Evolutionary conservation across 2,113 vertebrate species (phyloP).

Genomic region (Perccottus glenii): DNA sequence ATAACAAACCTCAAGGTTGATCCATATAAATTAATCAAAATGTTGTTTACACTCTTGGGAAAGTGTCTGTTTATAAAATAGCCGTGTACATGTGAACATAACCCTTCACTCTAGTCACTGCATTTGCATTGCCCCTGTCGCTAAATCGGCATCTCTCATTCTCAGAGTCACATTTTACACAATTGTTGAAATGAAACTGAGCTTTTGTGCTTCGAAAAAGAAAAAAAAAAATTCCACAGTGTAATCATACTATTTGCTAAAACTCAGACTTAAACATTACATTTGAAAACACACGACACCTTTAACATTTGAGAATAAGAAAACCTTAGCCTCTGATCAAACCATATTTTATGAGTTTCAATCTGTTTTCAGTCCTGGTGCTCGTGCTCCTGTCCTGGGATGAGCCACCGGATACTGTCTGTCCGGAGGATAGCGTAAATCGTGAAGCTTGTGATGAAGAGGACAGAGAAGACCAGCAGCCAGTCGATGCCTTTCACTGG

Average conservation of each 20-base stretch:
- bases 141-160: no score
- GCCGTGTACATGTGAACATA: no score
- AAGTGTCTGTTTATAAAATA: no score
- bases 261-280: slow-evolving; percentile 3
- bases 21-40: no score
- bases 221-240: background rate
- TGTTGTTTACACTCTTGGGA: no score
- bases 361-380: slow-evolving; percentile 86
- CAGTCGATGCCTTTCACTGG: slow-evolving; percentile 90
- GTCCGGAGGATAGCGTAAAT: slow-evolving; percentile 90
- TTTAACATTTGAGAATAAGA: slow-evolving; percentile 18
- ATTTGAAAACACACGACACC: background rate
- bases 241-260: slow-evolving; percentile 30
- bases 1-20: no score
- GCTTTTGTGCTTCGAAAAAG: no score
- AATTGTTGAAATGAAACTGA: no score
- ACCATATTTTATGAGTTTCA: slow-evolving; percentile 7
- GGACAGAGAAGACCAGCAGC: slow-evolving; percentile 92
- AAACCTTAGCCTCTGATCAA: background rate
- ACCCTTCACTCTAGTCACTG: no score
- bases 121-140: no score
- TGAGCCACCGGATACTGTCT: slow-evolving; percentile 93
- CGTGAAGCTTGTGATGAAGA: slow-evolving; percentile 89
- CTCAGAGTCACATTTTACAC: no score
- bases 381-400: slow-evolving; percentile 95